These are phyloP conservation scores for Equus quagga DNA, from an alignment of 2,113 vertebrate species.

Conservation along the genomic window DNA sequence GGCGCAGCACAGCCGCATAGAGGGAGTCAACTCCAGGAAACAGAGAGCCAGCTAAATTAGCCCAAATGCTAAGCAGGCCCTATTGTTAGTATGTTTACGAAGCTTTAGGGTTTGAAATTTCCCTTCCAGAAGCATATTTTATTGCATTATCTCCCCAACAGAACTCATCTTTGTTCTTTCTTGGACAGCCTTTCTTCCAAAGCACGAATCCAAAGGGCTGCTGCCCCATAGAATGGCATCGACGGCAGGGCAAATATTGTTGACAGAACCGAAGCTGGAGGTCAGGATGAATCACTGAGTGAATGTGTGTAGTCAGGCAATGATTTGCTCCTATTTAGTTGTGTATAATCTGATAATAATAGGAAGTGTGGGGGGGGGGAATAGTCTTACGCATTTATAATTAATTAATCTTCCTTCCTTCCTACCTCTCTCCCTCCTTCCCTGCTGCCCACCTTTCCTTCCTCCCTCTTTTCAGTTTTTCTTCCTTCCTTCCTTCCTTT, in stretches of 20 bases:
- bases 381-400: background rate
- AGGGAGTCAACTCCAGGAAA: conserved; percentile 61
- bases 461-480: background rate
- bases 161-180: conserved; percentile 83
- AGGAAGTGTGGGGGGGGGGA: background rate
- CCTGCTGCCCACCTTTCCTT: background rate
- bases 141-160: conserved; percentile 79
- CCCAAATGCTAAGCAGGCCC: conserved; percentile 81
- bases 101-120: conserved; percentile 79
- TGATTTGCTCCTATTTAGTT: background rate
- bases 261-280: background rate
- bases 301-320: background rate
- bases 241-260: conserved; percentile 73
- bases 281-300: background rate
- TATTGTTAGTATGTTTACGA: conserved; percentile 83
- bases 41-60: conserved; percentile 77
- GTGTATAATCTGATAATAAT: background rate
- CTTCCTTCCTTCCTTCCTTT: background rate
- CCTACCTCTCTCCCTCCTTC: too few relatives aligned
- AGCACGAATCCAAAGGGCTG: conserved; percentile 63
- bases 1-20: conserved; percentile 72
- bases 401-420: background rate
- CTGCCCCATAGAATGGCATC: conserved; percentile 55
- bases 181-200: conserved; percentile 71
- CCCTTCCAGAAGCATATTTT: conserved; percentile 80